Percentiles rank a stretch among this genome's conserved stretches.
Conservation (phyloP, 2,113 vertebrate genomes). For the Uropsilus gracilis region DNA sequence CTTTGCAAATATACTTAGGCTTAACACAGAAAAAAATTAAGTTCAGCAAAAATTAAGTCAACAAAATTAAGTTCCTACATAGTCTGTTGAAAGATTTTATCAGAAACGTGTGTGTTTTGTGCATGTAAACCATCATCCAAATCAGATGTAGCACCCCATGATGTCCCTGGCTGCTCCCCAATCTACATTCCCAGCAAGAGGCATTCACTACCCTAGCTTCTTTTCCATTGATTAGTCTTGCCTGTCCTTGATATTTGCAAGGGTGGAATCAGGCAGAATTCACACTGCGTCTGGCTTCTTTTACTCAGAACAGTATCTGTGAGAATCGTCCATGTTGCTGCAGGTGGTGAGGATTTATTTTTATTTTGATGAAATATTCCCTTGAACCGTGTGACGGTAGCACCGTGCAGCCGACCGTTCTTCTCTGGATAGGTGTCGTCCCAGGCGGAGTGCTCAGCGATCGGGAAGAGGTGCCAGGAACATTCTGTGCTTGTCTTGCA, state of each 20-base stretch:
- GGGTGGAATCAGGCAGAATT: not conserved
- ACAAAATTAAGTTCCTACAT: too few relatives aligned
- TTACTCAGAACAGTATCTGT: too few relatives aligned
- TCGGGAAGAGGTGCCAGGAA: not conserved
- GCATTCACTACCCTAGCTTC: not conserved
- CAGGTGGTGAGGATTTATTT: not conserved
- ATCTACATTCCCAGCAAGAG: not conserved
- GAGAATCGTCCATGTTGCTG: not conserved
- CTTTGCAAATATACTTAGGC: not conserved
- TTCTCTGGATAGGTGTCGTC: not conserved
- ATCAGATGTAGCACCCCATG: not conserved
- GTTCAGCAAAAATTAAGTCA: too few relatives aligned
- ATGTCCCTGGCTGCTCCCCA: not conserved
- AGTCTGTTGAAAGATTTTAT: not conserved
- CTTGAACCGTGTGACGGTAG: too few relatives aligned
- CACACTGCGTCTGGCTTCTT: not conserved
- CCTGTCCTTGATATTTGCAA: not conserved
- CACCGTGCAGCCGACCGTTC: fast-evolving
- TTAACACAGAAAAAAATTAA: not conserved
- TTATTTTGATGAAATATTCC: not conserved
- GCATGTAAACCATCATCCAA: too few relatives aligned
- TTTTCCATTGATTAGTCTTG: not conserved
- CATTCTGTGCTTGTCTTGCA: not conserved
- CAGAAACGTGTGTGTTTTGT: not conserved
- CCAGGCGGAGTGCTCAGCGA: not conserved